A percentile compares a stretch with the other conserved stretches of the same genome.
phyloP scores from a whole-genome alignment of 2,113 vertebrate genomes.

The Ovibos moschatus region DNA sequence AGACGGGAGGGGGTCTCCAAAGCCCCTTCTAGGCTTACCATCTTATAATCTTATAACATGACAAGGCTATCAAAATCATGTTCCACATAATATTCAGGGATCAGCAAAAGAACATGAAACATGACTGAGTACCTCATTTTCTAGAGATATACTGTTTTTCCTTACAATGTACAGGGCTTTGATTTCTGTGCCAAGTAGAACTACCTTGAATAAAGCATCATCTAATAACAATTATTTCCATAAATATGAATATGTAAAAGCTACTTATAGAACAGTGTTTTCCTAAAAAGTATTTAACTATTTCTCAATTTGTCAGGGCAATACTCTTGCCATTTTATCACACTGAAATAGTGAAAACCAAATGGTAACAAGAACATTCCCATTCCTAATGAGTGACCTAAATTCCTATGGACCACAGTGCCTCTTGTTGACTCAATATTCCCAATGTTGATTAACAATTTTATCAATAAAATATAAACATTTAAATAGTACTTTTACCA shows the following conservation, averaged over 20 bases:
- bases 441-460: neutral
- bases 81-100: neutral
- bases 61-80: neutral
- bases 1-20: neutral
- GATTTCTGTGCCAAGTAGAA: neutral
- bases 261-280: neutral
- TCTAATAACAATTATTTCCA: neutral
- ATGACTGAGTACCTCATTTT: neutral
- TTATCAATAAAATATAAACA: neutral
- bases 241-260: neutral
- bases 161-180: constrained; percentile 1
- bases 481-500: neutral
- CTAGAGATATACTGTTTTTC: neutral
- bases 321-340: neutral
- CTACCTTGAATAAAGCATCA: neutral
- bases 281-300: neutral
- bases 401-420: neutral
- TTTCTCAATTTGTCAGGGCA: neutral
- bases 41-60: neutral
- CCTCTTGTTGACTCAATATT: neutral
- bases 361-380: neutral
- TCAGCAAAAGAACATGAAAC: neutral
- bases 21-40: neutral
- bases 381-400: neutral
- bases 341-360: neutral